These are phyloP conservation scores for Andrena minutula DNA, from an alignment of 2,888 invertebrate species.

Conservation along the genomic window DNA sequence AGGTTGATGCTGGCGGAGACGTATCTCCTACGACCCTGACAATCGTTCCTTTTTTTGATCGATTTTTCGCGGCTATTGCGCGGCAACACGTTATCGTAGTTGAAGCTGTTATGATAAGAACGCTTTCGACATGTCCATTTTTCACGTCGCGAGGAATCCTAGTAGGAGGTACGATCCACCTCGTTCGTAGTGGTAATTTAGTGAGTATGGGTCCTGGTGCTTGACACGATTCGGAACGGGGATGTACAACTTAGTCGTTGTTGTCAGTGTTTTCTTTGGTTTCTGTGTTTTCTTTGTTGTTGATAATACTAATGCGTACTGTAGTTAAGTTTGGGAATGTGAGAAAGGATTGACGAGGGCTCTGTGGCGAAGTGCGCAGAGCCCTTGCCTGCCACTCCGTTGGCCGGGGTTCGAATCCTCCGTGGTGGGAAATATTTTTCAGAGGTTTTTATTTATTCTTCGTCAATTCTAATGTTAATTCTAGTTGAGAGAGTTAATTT, in stretches of 20 bases:
- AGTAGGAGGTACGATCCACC: constrained; percentile 60
- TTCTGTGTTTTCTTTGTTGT: no score
- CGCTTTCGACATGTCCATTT: constrained; percentile 32
- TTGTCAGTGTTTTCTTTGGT: neutral
- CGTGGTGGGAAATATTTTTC: no score
- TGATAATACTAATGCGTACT: no score
- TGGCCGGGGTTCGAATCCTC: neutral
- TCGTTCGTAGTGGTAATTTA: constrained; percentile 39
- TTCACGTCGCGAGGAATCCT: constrained; percentile 24
- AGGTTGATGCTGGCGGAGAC: constrained; percentile 19
- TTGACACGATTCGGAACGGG: constrained; percentile 31
- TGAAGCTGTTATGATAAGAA: constrained; percentile 15
- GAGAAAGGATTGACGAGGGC: neutral
- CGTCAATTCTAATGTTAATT: no score
- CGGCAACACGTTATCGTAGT: constrained; percentile 19
- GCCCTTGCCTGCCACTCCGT: neutral
- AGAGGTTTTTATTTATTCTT: no score
- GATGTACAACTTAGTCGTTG: constrained; percentile 23
- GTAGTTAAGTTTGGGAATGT: no score
- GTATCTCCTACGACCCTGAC: constrained; percentile 62
- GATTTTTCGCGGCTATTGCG: constrained; percentile 49
- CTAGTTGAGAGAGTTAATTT: no score
- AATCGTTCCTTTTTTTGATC: constrained; percentile 65
- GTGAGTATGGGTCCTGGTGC: constrained; percentile 39
- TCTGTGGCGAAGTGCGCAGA: neutral